A percentile compares a stretch with the other conserved stretches of the same genome.
Evolutionary conservation across 2,113 vertebrate genomes (phyloP).

Genomic region (Phycodurus eques): DNA sequence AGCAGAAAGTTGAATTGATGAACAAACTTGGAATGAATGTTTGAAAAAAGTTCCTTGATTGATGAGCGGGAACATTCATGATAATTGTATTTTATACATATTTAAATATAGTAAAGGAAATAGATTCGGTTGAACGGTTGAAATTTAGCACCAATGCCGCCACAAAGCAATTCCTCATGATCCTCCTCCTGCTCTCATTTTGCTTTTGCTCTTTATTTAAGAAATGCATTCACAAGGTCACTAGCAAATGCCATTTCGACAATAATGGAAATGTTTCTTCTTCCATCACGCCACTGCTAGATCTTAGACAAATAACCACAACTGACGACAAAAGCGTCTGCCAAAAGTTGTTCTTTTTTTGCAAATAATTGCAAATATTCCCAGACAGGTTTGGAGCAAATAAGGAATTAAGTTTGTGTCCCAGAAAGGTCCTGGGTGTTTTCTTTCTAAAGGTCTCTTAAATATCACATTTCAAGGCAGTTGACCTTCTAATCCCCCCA

Average conservation of each 20-base stretch:
- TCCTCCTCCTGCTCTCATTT: background rate
- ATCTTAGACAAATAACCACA: background rate
- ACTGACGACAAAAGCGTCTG: background rate
- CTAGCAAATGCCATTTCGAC: background rate
- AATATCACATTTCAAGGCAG: slow-evolving; percentile 62
- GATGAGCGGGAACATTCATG: no score
- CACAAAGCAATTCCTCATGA: background rate
- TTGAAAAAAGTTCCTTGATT: background rate
- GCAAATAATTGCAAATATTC: slow-evolving; percentile 5
- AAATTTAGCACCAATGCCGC: background rate
- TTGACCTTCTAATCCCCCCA: slow-evolving; percentile 60
- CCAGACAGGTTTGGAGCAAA: background rate
- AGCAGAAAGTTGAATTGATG: background rate
- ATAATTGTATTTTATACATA: no score
- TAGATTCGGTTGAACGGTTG: background rate
- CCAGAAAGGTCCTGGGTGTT: slow-evolving; percentile 25
- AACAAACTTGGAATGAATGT: background rate
- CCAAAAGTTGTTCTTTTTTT: background rate
- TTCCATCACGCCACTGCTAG: background rate
- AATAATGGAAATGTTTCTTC: background rate
- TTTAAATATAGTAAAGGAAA: no score
- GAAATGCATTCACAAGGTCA: background rate
- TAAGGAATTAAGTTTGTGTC: slow-evolving; percentile 9
- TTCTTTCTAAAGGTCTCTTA: slow-evolving; percentile 63
- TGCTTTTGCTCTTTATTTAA: background rate